Evolutionary conservation across 2,888 invertebrate genomes (phyloP), one percentile per base, ranked within the genome.

Genomic region (Scrobipalpa atriplicella): DNA sequence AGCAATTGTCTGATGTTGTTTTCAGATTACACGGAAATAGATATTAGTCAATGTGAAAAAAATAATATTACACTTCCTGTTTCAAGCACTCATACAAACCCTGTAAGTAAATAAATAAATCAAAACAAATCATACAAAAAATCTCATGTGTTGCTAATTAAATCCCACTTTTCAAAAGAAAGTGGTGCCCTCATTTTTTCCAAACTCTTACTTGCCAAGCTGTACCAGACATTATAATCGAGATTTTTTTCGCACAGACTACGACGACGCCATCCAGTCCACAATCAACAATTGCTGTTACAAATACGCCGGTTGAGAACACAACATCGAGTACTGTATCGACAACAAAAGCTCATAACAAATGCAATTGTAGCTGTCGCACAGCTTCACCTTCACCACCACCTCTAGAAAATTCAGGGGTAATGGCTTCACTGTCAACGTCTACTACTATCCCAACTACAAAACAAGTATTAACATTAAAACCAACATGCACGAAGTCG

Each of bases 341-440:
- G 7, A 56, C 60, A 21, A 54, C 58, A 18, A 38, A 56, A 51
- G 41, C 62, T n/a, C 47, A 2, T 39, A 16, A 43, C 29, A 8
- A 71, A 41, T 68, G 67, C 62, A 64, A 62, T 52, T 18, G 70
- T 68, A 62, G 19, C 43, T 52, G 52, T 6, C 58, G 21, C 36
- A 67, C 51, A 29, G 52, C 63, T 2, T 54, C 63, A 62, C 29
- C 66, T 10, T 19, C 58, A 43, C 65, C 58, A 56, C 64, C 66
- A 41, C 47, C 56, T 21, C 64, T 60, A 58, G 67, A 5, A 29
- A 2, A 29, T 29, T 3, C 5, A 29, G 29, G 29, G 29, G 29
- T 29, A 29, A 29, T 5, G 29, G 2, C 29, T 29, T 29, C 19
- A 36, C 66, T 62, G 13, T 38, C 64, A 62, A 36, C 54, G 38